These are phyloP conservation scores for Dryobotodes eremita DNA, from an alignment of 2,888 invertebrate genomes.

Conservation along the genomic window DNA sequence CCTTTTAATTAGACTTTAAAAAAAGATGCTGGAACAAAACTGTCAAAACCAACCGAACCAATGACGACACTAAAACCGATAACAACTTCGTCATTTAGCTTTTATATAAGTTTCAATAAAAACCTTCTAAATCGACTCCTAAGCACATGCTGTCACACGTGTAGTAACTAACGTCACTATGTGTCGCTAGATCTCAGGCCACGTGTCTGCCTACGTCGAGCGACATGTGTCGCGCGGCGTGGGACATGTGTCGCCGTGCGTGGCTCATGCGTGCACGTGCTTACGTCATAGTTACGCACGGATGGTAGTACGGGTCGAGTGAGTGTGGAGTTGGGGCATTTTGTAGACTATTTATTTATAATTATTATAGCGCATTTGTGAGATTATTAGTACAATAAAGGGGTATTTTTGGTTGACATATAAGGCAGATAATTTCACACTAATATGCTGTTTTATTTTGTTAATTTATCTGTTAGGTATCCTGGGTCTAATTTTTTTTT, in stretches of 20 bases:
- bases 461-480: background rate
- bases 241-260: conserved; percentile 49
- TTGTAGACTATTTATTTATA: background rate
- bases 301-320: background rate
- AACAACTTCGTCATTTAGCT: background rate
- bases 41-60: conserved; percentile 8
- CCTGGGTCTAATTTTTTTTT: too few relatives aligned
- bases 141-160: conserved; percentile 32
- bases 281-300: conserved; percentile 61
- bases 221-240: conserved; percentile 32
- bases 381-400: background rate
- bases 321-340: conserved; percentile 49
- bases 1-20: background rate
- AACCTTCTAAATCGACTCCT: background rate
- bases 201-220: conserved; percentile 36
- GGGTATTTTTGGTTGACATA: background rate
- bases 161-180: conserved; percentile 46
- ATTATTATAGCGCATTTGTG: too few relatives aligned
- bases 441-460: background rate
- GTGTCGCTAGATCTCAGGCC: conserved; percentile 27
- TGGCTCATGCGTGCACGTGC: conserved; percentile 26
- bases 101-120: conserved; percentile 22
- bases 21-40: background rate
- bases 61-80: conserved; percentile 12
- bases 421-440: background rate